Evolutionary conservation across 2,888 invertebrate species (phyloP).

Genomic region (Pyrochroa serraticornis): DNA sequence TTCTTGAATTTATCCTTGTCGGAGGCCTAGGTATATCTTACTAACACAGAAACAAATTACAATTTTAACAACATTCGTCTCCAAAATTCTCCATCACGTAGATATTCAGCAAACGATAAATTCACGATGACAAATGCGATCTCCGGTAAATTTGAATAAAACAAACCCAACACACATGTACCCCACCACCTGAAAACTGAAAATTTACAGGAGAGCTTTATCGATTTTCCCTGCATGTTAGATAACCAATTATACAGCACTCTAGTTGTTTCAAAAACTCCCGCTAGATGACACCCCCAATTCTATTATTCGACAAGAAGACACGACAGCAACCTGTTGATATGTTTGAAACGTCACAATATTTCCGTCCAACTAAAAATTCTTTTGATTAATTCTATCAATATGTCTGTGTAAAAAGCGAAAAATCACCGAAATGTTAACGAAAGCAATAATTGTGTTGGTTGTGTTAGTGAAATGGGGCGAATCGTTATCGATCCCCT

Average conservation of each 20-base stretch:
- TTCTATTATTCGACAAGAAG: too few species aligned
- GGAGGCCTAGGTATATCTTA: too few species aligned
- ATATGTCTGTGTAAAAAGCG: conserved; percentile 5
- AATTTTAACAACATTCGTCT: background rate
- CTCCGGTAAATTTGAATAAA: conserved; percentile 13
- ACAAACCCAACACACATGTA: background rate
- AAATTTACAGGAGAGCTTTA: conserved; percentile 12
- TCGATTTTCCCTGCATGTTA: conserved; percentile 10
- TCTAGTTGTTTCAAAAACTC: too few species aligned
- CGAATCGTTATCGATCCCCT: conserved; percentile 12
- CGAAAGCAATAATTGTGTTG: conserved; percentile 11
- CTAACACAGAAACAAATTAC: background rate
- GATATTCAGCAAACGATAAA: background rate
- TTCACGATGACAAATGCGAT: background rate
- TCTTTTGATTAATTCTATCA: background rate
- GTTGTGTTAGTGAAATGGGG: conserved; percentile 6
- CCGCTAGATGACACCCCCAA: too few species aligned
- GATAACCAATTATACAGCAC: conserved; percentile 14
- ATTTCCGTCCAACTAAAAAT: conserved; percentile 6
- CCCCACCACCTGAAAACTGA: conserved; percentile 23
- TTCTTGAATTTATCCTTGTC: too few species aligned
- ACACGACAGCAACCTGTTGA: background rate
- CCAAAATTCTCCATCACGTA: too few species aligned
- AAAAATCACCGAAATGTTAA: conserved; percentile 1
- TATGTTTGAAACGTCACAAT: background rate